Percentiles rank a stretch among this genome's conserved stretches.
These are phyloP conservation scores for Tachuris rubrigastra DNA, from an alignment of 2,113 vertebrate genomes.

Conservation along the genomic window DNA sequence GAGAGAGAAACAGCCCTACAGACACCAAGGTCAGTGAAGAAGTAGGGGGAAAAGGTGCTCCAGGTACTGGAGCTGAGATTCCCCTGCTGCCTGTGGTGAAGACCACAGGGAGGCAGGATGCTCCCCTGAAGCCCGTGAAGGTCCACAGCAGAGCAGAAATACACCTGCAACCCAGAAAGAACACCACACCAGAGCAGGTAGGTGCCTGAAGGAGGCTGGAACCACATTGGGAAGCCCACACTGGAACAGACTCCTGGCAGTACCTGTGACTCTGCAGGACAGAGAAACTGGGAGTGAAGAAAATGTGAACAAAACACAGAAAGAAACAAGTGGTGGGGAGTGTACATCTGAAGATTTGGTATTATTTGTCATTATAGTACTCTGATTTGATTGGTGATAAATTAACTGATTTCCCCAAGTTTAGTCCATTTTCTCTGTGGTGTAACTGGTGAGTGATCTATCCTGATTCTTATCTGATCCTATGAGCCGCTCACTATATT, in stretches of 20 bases:
- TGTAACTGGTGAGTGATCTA: background rate
- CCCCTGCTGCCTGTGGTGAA: fast-evolving
- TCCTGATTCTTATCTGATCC: background rate
- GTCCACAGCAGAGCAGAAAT: background rate
- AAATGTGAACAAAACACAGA: background rate
- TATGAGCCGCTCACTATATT: background rate
- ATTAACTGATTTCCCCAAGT: background rate
- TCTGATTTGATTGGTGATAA: background rate
- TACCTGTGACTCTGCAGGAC: background rate
- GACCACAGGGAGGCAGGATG: background rate
- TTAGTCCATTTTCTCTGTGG: background rate
- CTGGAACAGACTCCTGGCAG: background rate
- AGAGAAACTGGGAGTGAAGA: background rate
- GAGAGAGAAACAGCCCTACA: background rate
- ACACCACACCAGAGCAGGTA: background rate
- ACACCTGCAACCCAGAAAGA: background rate
- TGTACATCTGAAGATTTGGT: background rate
- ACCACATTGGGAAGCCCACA: too few species aligned
- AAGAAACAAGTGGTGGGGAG: background rate
- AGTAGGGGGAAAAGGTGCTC: background rate
- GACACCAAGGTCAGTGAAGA: background rate
- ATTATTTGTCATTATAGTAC: background rate
- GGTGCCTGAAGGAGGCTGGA: background rate
- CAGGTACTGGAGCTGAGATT: fast-evolving
- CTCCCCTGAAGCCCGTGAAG: background rate